These are phyloP conservation scores for Haliclona indistincta DNA, from an alignment of 37 sponge, comb jelly and placozoan species.

Conservation along the genomic window DNA sequence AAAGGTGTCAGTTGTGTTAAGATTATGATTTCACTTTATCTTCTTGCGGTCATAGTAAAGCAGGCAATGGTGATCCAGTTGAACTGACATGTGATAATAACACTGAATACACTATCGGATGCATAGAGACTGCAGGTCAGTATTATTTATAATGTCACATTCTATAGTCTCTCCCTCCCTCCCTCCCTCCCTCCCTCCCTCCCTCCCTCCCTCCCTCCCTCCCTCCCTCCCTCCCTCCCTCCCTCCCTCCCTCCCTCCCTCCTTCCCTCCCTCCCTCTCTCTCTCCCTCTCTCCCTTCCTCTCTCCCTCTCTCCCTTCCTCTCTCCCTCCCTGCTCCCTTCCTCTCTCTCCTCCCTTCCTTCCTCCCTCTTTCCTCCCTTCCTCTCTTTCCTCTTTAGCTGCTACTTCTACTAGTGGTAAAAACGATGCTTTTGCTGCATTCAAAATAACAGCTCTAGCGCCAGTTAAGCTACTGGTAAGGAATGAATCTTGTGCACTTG, in stretches of 20 bases:
- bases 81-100: constrained; percentile 82
- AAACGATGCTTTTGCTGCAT: constrained; percentile 66
- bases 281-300: not conserved
- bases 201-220: not conserved
- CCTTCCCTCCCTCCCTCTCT: not conserved
- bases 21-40: too few species aligned
- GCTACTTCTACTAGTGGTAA: constrained; percentile 24
- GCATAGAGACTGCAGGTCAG: constrained; percentile 64
- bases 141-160: not conserved
- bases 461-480: constrained; percentile 68
- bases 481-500: not conserved
- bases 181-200: not conserved
- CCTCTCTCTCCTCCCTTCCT: not conserved
- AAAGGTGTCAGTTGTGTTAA: too few species aligned
- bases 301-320: not conserved
- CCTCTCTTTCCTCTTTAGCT: not conserved
- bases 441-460: constrained; percentile 85
- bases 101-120: constrained; percentile 72
- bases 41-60: not conserved
- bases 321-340: constrained; percentile 9
- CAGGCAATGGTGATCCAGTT: constrained; percentile 4
- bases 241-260: not conserved
- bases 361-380: not conserved
- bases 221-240: too few species aligned
- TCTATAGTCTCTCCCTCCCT: not conserved